Evolutionary conservation across 2,113 vertebrate genomes (phyloP), one percentile per base, ranked within the genome.

Genomic region (Poicephalus meyeri): DNA sequence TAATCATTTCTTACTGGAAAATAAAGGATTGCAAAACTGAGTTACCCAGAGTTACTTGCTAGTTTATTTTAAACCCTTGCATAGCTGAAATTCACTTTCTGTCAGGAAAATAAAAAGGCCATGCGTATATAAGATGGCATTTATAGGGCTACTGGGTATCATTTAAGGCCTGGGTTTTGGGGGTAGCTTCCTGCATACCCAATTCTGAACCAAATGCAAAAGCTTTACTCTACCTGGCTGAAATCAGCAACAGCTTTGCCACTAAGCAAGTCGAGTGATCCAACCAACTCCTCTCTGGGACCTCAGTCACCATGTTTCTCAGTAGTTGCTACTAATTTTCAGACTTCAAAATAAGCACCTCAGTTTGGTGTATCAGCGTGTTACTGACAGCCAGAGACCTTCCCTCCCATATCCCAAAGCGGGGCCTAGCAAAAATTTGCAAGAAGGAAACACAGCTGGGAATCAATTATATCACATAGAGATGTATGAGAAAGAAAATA

Each of bases 221-320:
- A 79, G 39, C 18, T 42, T 31, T 6, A 14, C 81, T 63, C 81
- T 81, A 42, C 61, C 64, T 63, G 44, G 21, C 25, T 88, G 60
- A 86, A 92, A 33, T 9, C 66, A 93, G 69, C n/a, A 65, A 53
- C 35, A 72, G 47, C 24, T 89, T 42, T 55, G 77, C 41, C 61
- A 72, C 33, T 8, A 53, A 49, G 60, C 66, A 70, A 66, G 66
- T 31, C 2, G 4, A 41, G 37, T 0, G 0, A 80, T 53, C 8
- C 0, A 0, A 47, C 37, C 0, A 0, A 53, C 70, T 25, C 69
- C 33, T 70, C 0, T 0, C 46, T 42, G 50, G 13, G 19, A 44
- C 56, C 52, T 28, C 76, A 81, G 39, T 78, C 80, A 70, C 28
- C 5, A 2, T 3, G 1, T 85, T 81, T 47, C 78, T 47, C 72